Conservation (phyloP, 2,888 invertebrate genomes). For the Philopedon plagiatum region DNA sequence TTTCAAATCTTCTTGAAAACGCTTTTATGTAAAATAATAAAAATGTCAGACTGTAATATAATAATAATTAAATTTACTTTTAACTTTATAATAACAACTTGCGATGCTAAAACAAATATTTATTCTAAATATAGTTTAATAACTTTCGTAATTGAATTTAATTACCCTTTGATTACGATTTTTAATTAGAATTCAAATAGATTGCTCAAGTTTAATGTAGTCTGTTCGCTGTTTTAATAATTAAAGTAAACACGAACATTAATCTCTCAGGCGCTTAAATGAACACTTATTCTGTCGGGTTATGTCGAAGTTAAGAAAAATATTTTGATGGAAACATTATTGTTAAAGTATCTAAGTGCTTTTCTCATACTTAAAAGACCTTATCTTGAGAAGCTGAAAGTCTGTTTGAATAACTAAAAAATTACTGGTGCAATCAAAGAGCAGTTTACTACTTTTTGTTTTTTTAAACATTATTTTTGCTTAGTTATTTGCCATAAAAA, state of each 20-base stretch:
- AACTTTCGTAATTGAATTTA: slow-evolving; percentile 24
- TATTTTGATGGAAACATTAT: slow-evolving; percentile 11
- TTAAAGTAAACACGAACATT: slow-evolving; percentile 45
- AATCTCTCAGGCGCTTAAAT: slow-evolving; percentile 41
- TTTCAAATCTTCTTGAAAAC: no score
- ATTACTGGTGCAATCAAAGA: no score
- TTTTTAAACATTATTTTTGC: no score
- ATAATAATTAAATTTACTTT: slow-evolving; percentile 3
- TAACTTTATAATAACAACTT: slow-evolving; percentile 2
- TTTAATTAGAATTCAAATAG: slow-evolving; percentile 41
- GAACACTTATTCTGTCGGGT: slow-evolving; percentile 37
- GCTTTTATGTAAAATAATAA: background rate
- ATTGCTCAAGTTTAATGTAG: slow-evolving; percentile 34
- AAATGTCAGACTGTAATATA: background rate
- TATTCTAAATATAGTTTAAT: slow-evolving; percentile 3
- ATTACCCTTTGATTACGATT: slow-evolving; percentile 28
- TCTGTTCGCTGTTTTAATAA: slow-evolving; percentile 44
- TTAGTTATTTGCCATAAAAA: no score
- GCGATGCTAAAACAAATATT: slow-evolving; percentile 7
- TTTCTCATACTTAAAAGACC: background rate
- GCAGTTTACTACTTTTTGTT: no score
- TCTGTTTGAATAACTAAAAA: no score
- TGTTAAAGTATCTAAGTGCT: slow-evolving; percentile 23
- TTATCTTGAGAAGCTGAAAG: background rate
- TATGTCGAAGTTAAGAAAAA: slow-evolving; percentile 33